Evolutionary conservation across 2,113 vertebrate genomes (phyloP).

Genomic region (Pogonocichla stellata): DNA sequence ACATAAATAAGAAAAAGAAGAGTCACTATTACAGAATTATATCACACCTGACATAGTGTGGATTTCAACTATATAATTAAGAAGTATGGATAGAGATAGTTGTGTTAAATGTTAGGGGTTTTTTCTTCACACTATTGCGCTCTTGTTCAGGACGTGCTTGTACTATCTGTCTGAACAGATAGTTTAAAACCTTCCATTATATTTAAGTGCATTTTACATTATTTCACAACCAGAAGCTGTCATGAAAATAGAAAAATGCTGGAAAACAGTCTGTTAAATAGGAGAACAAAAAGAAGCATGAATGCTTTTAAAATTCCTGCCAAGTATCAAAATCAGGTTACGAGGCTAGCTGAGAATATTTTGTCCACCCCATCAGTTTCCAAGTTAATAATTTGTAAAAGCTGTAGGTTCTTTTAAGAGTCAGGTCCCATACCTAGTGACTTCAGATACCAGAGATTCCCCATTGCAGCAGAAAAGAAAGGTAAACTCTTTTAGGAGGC

Average conservation of each 20-base stretch:
- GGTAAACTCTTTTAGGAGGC: not conserved
- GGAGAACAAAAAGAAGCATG: not conserved
- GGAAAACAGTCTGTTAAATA: not conserved
- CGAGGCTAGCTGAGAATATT: not conserved
- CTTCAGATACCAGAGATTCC: not conserved
- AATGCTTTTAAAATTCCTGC: not conserved
- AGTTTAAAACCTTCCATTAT: not conserved
- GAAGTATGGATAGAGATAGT: not conserved
- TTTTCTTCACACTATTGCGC: not conserved
- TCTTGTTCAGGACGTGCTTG: not conserved
- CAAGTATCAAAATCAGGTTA: not conserved
- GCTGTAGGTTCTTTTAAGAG: not conserved
- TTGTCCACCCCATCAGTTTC: not conserved
- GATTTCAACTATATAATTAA: not conserved
- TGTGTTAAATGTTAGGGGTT: not conserved
- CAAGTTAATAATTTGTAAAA: not conserved
- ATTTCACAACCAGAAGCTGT: not conserved
- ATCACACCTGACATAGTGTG: not conserved
- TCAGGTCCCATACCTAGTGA: not conserved
- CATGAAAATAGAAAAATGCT: not conserved
- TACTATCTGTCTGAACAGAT: not conserved
- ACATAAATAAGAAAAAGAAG: not conserved
- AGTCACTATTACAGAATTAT: not conserved
- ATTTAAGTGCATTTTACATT: not conserved
- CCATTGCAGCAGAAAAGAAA: not conserved